Evolutionary conservation across 1,140 invertebrate species (phyloP).

Genomic region (Pantala flavescens): DNA sequence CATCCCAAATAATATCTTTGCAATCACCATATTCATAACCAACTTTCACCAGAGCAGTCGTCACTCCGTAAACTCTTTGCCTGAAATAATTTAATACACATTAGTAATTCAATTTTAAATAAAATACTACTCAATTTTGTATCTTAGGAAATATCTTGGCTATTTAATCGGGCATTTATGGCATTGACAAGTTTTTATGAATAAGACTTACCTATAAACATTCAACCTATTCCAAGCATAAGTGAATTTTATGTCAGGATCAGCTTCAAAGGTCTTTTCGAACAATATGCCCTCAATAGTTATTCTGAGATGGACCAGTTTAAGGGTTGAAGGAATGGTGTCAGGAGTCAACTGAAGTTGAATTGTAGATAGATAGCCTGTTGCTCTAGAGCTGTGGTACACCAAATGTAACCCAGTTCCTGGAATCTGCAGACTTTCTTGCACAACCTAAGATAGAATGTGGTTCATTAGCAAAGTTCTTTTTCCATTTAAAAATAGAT

Average conservation of each 20-base stretch:
- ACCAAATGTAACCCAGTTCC: conserved; percentile 87
- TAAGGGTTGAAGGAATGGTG: conserved; percentile 64
- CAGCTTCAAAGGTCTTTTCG: conserved; percentile 88
- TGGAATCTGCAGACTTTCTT: conserved; percentile 86
- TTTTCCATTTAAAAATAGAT: no score
- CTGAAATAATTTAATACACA: conserved; percentile 31
- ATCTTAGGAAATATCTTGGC: no score
- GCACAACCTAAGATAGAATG: conserved; percentile 56
- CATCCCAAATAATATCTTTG: conserved; percentile 88
- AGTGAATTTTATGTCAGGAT: conserved; percentile 89
- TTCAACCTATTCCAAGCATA: conserved; percentile 94
- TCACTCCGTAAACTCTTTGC: conserved; percentile 85
- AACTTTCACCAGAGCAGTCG: conserved; percentile 84
- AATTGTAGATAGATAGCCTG: conserved; percentile 89
- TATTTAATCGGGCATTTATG: no score
- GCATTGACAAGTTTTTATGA: no score
- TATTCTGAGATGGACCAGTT: conserved; percentile 78
- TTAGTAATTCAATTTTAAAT: no score
- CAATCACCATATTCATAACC: conserved; percentile 93
- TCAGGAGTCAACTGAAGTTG: conserved; percentile 86
- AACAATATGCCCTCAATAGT: conserved; percentile 90
- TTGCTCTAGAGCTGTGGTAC: conserved; percentile 84
- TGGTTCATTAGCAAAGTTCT: neutral
- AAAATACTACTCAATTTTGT: no score
- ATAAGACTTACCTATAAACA: conserved; percentile 57